Percentiles rank a stretch among this genome's conserved stretches.
Evolutionary conservation across 2,797 vertebrate species (phyloP).

Genomic region (Pelobates cultripes): DNA sequence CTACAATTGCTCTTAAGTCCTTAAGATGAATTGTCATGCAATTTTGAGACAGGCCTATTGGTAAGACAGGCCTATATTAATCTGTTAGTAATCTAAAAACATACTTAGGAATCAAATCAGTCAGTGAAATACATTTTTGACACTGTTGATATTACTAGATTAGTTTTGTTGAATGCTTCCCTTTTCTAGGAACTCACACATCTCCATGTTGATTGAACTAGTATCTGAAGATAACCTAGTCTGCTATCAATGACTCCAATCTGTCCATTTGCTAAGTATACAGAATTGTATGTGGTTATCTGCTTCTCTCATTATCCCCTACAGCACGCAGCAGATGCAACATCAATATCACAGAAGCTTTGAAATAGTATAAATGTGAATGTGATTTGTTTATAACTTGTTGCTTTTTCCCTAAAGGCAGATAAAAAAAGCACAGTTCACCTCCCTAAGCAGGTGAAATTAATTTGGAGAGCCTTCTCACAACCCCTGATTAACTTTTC

Average conservation of each 20-base stretch:
- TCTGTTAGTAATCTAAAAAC: no score
- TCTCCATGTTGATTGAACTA: background rate
- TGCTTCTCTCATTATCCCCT: background rate
- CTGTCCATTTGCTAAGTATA: background rate
- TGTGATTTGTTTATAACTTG: background rate
- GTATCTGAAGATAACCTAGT: background rate
- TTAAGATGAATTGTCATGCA: no score
- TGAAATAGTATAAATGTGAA: background rate
- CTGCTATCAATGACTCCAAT: background rate
- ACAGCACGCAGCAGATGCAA: background rate
- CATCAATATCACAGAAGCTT: background rate
- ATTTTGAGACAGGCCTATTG: no score
- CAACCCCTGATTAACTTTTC: background rate
- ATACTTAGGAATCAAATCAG: no score
- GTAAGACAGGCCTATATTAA: no score
- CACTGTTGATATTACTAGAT: no score
- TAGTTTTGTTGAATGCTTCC: background rate
- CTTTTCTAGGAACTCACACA: background rate
- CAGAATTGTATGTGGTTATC: background rate
- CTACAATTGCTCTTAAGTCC: no score
- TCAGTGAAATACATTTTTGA: no score
- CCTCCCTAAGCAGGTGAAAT: background rate
- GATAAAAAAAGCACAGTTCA: background rate
- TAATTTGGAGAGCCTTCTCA: background rate
- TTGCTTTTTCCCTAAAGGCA: background rate